A percentile compares a stretch with the other conserved stretches of the same genome.
Evolutionary conservation across 1,140 invertebrate species (phyloP).

Genomic region (Aphelenchoides besseyi): DNA sequence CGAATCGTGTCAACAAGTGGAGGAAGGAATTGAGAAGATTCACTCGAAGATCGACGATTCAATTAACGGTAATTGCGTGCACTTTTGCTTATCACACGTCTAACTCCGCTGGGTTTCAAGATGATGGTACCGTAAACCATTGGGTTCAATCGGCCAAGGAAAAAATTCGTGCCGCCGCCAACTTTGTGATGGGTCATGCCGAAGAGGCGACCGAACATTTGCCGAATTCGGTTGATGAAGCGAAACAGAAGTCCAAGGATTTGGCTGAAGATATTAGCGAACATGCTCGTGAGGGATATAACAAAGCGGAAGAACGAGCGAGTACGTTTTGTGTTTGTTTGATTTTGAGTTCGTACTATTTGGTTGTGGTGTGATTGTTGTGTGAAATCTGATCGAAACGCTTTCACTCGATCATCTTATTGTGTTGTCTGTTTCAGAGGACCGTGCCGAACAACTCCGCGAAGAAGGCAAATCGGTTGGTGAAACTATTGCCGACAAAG

Average conservation of each 20-base stretch:
- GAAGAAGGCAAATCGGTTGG: not conserved
- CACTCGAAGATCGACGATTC: not conserved
- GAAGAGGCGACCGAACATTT: not conserved
- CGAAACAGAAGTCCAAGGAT: conserved; percentile 9
- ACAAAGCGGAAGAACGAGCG: not conserved
- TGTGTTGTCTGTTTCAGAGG: not conserved
- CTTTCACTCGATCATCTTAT: not conserved
- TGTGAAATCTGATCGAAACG: not conserved
- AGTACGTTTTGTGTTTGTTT: conserved; percentile 2
- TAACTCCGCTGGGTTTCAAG: not conserved
- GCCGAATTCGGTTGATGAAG: not conserved
- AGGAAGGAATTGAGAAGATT: not conserved
- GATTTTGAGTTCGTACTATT: not conserved
- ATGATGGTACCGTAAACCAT: not conserved
- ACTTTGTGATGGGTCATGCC: conserved; percentile 8
- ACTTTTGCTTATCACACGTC: not conserved
- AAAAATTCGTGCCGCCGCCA: conserved; percentile 5
- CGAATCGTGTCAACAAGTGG: not conserved
- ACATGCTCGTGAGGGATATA: not conserved
- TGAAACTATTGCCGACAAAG: conserved; percentile 5
- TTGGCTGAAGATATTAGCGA: not conserved
- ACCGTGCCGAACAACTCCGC: not conserved
- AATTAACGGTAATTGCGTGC: not conserved
- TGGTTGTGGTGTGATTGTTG: conserved; percentile 13
- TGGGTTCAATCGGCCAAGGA: not conserved